A percentile compares a stretch with the other conserved stretches of the same genome.
Evolutionary conservation across 2,113 vertebrate genomes (phyloP).

Genomic region (Ciconia stormi): DNA sequence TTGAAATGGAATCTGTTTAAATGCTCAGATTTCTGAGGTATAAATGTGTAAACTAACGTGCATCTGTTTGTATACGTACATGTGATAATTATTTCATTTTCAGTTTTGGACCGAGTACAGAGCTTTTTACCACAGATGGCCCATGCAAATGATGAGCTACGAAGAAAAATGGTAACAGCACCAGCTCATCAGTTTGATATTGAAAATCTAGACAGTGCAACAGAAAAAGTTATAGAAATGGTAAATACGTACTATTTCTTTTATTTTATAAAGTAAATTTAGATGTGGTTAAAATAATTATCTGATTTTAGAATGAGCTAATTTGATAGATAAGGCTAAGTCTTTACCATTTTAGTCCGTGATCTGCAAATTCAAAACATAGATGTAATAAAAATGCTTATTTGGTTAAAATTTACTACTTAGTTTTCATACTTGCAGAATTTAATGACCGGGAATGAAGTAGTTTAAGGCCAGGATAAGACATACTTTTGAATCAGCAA

Average conservation of each 20-base stretch:
- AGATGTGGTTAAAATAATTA: neutral
- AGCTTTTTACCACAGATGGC: conserved; percentile 90
- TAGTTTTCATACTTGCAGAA: neutral
- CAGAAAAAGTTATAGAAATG: conserved; percentile 88
- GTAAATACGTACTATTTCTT: conserved; percentile 57
- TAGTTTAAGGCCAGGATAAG: neutral
- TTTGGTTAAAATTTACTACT: neutral
- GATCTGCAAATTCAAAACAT: neutral
- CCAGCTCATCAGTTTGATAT: conserved; percentile 84
- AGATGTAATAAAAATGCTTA: neutral
- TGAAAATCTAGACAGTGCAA: conserved; percentile 78
- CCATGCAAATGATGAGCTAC: conserved; percentile 85
- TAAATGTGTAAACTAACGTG: neutral
- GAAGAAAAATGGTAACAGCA: conserved; percentile 78
- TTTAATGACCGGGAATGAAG: neutral
- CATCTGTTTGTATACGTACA: neutral
- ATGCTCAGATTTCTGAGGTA: neutral
- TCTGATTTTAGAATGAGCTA: neutral
- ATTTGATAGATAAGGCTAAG: neutral
- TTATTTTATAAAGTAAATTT: neutral
- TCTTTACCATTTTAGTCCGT: neutral
- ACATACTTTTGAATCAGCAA: neutral
- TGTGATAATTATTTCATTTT: neutral
- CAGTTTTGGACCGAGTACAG: conserved; percentile 88
- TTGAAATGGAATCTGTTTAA: neutral